A percentile compares a stretch with the other conserved stretches of the same genome.
Evolutionary conservation across 2,113 vertebrate species (phyloP).

Genomic region (Rhinopomastus cyanomelas): DNA sequence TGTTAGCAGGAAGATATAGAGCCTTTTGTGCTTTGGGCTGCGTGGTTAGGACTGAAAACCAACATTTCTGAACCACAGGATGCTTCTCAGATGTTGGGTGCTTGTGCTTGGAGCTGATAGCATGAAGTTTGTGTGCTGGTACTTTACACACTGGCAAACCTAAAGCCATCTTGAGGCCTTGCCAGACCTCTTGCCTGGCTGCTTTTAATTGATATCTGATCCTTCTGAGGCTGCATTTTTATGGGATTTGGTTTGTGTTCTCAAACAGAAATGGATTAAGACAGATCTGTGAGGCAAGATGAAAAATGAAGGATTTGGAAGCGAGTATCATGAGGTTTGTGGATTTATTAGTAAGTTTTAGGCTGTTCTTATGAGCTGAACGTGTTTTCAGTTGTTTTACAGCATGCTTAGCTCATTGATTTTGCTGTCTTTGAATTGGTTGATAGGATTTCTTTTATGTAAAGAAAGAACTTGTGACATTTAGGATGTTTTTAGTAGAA

Average conservation of each 20-base stretch:
- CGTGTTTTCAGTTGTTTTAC: neutral
- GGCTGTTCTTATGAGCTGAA: neutral
- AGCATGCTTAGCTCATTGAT: rapidly evolving
- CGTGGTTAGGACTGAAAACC: neutral
- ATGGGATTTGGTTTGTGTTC: neutral
- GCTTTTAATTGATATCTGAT: neutral
- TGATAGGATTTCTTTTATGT: neutral
- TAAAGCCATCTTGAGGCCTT: neutral
- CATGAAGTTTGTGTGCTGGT: neutral
- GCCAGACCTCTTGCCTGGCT: neutral
- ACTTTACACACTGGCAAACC: neutral
- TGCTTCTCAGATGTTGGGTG: neutral
- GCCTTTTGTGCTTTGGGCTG: neutral
- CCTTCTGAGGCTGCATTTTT: neutral
- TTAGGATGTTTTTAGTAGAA: neutral
- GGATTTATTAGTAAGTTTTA: neutral
- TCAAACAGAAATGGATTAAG: neutral
- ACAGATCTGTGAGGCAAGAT: neutral
- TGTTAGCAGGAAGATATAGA: neutral
- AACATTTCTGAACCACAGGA: neutral
- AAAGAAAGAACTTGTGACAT: neutral
- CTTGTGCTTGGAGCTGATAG: neutral
- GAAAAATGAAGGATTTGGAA: neutral
- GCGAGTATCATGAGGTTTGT: neutral
- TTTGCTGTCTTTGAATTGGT: neutral